Conservation (phyloP, 2,797 vertebrate species). For the Holocentrus rufus region DNA sequence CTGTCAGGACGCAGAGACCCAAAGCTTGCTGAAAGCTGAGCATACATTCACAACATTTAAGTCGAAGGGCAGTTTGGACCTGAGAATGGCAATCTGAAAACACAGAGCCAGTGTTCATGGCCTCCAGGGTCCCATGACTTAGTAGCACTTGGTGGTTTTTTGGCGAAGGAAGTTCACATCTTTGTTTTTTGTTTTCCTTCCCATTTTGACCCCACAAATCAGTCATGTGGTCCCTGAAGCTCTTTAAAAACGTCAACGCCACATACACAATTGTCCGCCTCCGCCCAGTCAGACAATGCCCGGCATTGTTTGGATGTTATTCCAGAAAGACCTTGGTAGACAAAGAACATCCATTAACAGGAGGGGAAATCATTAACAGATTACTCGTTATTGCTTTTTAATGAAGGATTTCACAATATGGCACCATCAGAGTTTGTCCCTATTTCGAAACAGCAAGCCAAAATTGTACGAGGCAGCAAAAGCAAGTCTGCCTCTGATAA, state of each 20-base stretch:
- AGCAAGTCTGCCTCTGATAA: slow-evolving; percentile 42
- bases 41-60: neutral
- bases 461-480: slow-evolving; percentile 41
- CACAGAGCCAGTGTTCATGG: slow-evolving; percentile 39
- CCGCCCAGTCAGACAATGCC: slow-evolving; percentile 63
- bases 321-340: slow-evolving; percentile 65
- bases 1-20: no score
- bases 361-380: slow-evolving; percentile 60
- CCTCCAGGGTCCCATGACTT: slow-evolving; percentile 55
- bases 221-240: slow-evolving; percentile 64
- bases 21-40: no score
- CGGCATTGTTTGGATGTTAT: slow-evolving; percentile 71
- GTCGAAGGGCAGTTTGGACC: slow-evolving; percentile 10
- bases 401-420: slow-evolving; percentile 65
- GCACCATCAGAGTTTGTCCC: slow-evolving; percentile 41
- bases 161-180: slow-evolving; percentile 68
- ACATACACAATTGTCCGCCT: slow-evolving; percentile 52
- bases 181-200: slow-evolving; percentile 78
- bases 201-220: slow-evolving; percentile 68
- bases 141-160: slow-evolving; percentile 19
- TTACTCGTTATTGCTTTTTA: slow-evolving; percentile 65
- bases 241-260: slow-evolving; percentile 69
- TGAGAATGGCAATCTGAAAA: slow-evolving; percentile 40
- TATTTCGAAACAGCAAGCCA: slow-evolving; percentile 46
- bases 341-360: slow-evolving; percentile 68